Evolutionary conservation across 2,797 vertebrate genomes (phyloP), one percentile per base, ranked within the genome.

Genomic region (Lophotriccus pileatus): DNA sequence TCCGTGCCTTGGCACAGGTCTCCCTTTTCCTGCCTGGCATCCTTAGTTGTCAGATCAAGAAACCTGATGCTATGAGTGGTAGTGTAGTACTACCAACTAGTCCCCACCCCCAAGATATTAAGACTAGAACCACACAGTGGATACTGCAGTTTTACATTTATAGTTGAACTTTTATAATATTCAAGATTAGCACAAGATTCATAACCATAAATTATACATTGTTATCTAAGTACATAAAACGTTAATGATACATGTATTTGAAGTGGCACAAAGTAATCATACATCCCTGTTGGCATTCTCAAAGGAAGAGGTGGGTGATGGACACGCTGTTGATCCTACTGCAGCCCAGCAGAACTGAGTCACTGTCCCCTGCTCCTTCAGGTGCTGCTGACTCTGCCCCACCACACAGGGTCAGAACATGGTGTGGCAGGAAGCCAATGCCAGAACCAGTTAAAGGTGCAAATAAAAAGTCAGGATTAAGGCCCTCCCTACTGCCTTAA

Each of bases 121-220:
- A 95, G 92, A 93, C 91, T 96, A 94, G 93, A 95, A 95, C 92
- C 95, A 81, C 93, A 97, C 93, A 2, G 87, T 72, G 50, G 62
- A 94, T 94, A 95, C 94, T 94, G 94, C 79, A 87, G 94, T 96
- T 97, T 96, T 97, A 92, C 92, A 96, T 97, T 97, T 98, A 98
- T 98, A 98, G 98, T 97, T 93, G 95, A 95, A 98, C 96, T 98
- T 98, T 91, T 93, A 89, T 97, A 97, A 97, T 97, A 96, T 79
- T 98, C 98, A 98, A 97, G 96, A 98, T 98, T 98, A 98, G 98
- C 97, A 98, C 97, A 98, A 98, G 95, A 97, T 97, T 98, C 98
- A 98, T 97, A 97, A 97, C 98, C 97, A 98, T 98, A 98, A 98
- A 98, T 98, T 98, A 98, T 98, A 98, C 98, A 98, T 95, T 91